Evolutionary conservation across 2,888 invertebrate species (phyloP).

Genomic region (Eugnorisma glareosa): DNA sequence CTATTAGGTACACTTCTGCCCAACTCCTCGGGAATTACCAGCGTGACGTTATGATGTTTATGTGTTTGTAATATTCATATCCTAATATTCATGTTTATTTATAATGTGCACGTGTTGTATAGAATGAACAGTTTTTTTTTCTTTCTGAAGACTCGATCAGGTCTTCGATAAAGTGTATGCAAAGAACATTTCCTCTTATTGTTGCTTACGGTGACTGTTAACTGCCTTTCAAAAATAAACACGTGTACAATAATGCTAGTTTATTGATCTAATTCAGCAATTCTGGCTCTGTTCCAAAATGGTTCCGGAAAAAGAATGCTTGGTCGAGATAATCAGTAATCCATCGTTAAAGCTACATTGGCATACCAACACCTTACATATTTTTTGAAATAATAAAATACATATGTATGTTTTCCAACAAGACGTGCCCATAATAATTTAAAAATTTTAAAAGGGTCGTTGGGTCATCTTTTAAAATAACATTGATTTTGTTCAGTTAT

Average conservation of each 20-base stretch:
- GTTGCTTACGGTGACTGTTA: neutral
- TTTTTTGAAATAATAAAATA: no score
- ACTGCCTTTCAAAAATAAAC: neutral
- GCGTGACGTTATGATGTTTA: neutral
- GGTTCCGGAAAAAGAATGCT: neutral
- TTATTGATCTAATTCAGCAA: neutral
- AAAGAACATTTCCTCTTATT: neutral
- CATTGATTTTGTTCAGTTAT: neutral
- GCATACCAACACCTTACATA: neutral
- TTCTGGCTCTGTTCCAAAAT: constrained; percentile 27
- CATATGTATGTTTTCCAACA: neutral
- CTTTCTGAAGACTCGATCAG: neutral
- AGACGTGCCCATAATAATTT: no score
- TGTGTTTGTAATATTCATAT: neutral
- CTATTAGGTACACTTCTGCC: neutral
- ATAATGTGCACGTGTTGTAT: neutral
- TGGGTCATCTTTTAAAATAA: no score
- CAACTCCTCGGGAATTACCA: neutral
- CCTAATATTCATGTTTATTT: neutral
- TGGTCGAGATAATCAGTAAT: neutral
- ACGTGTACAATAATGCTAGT: neutral
- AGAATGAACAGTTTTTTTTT: neutral
- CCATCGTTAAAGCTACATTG: neutral
- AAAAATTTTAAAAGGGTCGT: no score
- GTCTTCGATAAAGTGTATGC: neutral